Evolutionary conservation across 2,888 invertebrate species (phyloP), one percentile per base, ranked within the genome.

Genomic region (Ichneumoninae sp.): DNA sequence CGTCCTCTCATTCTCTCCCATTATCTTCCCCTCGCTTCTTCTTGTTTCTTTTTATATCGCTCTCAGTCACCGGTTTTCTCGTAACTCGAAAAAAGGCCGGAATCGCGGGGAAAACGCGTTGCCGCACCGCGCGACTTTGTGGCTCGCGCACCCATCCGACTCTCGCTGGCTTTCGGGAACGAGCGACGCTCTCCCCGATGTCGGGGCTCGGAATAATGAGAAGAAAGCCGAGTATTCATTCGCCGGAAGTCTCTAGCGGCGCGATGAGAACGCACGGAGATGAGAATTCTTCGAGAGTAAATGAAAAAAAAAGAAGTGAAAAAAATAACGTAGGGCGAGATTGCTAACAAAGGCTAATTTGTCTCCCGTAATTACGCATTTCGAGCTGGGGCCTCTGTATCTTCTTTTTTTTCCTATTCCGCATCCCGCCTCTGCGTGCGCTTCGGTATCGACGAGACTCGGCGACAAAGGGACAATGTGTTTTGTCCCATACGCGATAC

Each of bases 281-380:
- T 47, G 47, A 63, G 40, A 63, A 63, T 47, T 63, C 47, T 74
- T 50, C 47, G 33, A 47, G 63, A 44, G 47, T 44, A 70, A 54
- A 70, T 52, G 70, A 57, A 54, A 36, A 36, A 36, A 36, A 57
- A 57, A 36, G 8, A 26, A 44, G 22, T 1, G 40, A 22, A 44
- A 33, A 50, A 30, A 30, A 16, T 7, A 19, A 50, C 47, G 30
- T 44, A 70, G 22, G 36, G 71, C 22, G 40, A 57, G 57, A 50
- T 74, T 30, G 6, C 63, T 63, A 26, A 73, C 73, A 60, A 73
- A 73, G 63, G 63, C 63, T 74, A 63, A 74, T 74, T 74, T 74
- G 74, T 74, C 60, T 63, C 63, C 47, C 50, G 63, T 74, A 74
- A 74, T 74, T 74, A 74, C 74, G 63, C 60, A 50, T 74, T 74